A percentile compares a stretch with the other conserved stretches of the same genome.
Evolutionary conservation across 2,888 invertebrate genomes (phyloP).

Genomic region (Parnassius orleans): DNA sequence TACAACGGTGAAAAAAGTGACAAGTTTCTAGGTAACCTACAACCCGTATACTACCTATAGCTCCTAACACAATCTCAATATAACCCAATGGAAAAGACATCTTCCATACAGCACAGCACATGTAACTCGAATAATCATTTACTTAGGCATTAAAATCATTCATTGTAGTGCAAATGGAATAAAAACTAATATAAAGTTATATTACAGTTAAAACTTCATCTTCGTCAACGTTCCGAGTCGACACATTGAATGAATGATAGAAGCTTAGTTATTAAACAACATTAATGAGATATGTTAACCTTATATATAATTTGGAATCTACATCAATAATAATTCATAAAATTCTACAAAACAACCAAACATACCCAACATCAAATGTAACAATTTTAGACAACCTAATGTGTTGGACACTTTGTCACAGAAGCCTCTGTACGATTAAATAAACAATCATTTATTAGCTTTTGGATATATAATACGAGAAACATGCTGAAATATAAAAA

Average conservation of each 20-base stretch:
- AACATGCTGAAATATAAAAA: too few species aligned
- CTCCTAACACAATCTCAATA: too few species aligned
- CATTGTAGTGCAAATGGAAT: too few species aligned
- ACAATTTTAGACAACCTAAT: slow-evolving; percentile 33
- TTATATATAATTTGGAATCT: slow-evolving; percentile 42
- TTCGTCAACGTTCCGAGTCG: neutral
- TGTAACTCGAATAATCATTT: too few species aligned
- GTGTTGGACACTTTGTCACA: neutral
- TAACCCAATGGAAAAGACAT: too few species aligned
- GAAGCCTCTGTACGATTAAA: too few species aligned
- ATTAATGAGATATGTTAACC: slow-evolving; percentile 63
- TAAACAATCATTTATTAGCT: too few species aligned
- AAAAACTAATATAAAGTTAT: neutral
- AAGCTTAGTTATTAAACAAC: slow-evolving; percentile 44
- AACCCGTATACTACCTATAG: neutral
- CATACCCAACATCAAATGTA: slow-evolving; percentile 31
- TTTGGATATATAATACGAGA: too few species aligned
- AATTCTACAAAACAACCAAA: slow-evolving; percentile 39
- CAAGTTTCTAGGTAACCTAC: neutral
- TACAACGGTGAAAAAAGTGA: neutral
- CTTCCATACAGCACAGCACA: too few species aligned
- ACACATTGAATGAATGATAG: slow-evolving; percentile 4
- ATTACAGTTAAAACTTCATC: neutral
- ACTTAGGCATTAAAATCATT: too few species aligned
- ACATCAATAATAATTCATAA: slow-evolving; percentile 41